Evolutionary conservation across 2,113 vertebrate species (phyloP).

Genomic region (Ceratotherium simum): DNA sequence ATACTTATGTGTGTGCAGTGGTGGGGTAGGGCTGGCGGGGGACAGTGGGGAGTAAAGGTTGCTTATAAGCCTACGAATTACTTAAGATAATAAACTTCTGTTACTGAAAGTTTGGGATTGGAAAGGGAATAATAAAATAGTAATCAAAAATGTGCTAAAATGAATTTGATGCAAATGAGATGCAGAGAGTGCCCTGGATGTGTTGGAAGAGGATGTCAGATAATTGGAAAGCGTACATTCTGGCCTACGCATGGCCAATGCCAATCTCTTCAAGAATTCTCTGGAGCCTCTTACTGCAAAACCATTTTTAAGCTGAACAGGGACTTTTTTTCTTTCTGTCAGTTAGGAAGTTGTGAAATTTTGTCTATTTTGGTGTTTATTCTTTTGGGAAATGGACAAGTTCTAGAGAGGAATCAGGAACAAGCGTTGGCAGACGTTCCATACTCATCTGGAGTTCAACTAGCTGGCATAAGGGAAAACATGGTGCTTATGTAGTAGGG

Average conservation of each 20-base stretch:
- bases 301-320: conserved; percentile 74
- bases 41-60: neutral
- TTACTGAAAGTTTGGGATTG: conserved; percentile 86
- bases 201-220: conserved; percentile 89
- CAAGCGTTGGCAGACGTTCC: conserved; percentile 20
- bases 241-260: conserved; percentile 86
- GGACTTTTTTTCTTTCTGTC: conserved; percentile 65
- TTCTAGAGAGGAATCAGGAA: conserved; percentile 70
- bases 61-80: conserved; percentile 81
- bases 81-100: conserved; percentile 85
- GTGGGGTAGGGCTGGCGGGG: neutral
- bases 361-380: conserved; percentile 80
- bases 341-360: conserved; percentile 79
- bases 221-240: conserved; percentile 89
- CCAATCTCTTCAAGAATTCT: conserved; percentile 86
- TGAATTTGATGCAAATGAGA: conserved; percentile 90
- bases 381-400: conserved; percentile 76
- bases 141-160: conserved; percentile 89
- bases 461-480: neutral
- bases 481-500: neutral
- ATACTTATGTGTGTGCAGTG: neutral
- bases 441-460: conserved; percentile 7
- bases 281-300: conserved; percentile 77
- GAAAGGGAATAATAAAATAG: conserved; percentile 91
- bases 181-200: conserved; percentile 86